Base-by-base conservation (phyloP, 2,797 vertebrate species). In the Myotis pilosus region DNA sequence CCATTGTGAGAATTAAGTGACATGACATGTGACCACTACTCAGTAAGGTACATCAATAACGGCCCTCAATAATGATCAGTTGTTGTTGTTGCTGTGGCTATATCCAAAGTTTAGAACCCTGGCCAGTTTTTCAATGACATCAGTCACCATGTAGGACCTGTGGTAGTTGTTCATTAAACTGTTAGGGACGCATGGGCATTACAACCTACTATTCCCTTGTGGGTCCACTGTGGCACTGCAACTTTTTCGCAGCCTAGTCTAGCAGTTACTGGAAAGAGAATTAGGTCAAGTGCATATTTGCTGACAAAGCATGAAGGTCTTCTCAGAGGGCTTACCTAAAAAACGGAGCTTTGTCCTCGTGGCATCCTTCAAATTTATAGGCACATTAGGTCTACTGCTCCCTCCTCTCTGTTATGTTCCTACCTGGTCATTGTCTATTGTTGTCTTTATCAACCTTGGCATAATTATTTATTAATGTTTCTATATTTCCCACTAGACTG, bases 381-480 rank as follows among this genome's bases (percentile, higher is more conserved):
- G 47, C 17, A 74, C 8, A 28, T 66, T 22, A 83, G 36, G 36
- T 55, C 28, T 76, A 17, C n/a, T 53, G 57, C 25, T 47, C 13
- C 19, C 12, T 66, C 16, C 28, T 57, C 33, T 78, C 57, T 92
- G 25, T 60, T 69, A 85, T 38, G 28, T 75, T 12, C 25, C 33
- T 76, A 69, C 30, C 57, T 28, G 53, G 25, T 91, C 74, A 84
- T 20, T 5, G 44, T n/a, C 15, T 81, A 28, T 16, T n/a, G 12
- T 8, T 60, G 12, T 23, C 84, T 76, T 91, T 79, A 78, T 85
- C 79, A 90, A 15, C 57, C 36, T 92, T n/a, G 68, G 44, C 36
- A 69, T 20, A 85, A 76, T 72, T 87, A 76, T 49, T 95, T 92
- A 82, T 87, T 78, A n/a, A 93, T 62, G 44, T 51, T 91, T 72